These are phyloP conservation scores for Phania funesta DNA, from an alignment of 2,888 invertebrate species.

Conservation along the genomic window DNA sequence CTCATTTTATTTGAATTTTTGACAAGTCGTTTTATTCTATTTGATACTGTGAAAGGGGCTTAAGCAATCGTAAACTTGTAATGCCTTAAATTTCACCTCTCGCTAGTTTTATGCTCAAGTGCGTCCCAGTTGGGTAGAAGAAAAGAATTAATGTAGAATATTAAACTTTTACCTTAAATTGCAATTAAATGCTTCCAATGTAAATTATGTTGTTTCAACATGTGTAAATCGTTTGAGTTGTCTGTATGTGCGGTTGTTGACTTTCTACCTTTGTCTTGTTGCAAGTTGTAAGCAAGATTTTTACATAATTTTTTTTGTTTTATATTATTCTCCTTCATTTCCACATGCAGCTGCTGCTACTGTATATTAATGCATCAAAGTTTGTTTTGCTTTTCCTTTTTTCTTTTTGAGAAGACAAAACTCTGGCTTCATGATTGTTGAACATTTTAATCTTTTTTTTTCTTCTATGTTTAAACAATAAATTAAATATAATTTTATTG, in stretches of 20 bases:
- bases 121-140: background rate
- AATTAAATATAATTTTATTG: constrained; percentile 66
- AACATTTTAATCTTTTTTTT: constrained; percentile 58
- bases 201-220: constrained; percentile 44
- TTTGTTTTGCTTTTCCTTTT: background rate
- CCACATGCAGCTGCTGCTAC: background rate
- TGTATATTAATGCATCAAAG: background rate
- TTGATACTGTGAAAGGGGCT: no score
- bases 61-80: no score
- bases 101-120: background rate
- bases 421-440: constrained; percentile 35
- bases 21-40: no score
- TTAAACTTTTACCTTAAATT: constrained; percentile 9
- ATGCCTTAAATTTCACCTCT: no score
- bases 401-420: constrained; percentile 17
- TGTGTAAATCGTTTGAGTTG: constrained; percentile 35
- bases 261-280: background rate
- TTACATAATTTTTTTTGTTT: background rate
- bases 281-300: no score
- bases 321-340: background rate
- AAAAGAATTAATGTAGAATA: background rate
- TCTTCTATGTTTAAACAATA: constrained; percentile 64
- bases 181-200: constrained; percentile 42
- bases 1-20: no score
- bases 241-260: background rate